Evolutionary conservation across 37 sponge, comb jelly and placozoan species (phyloP).

Genomic region (Halichondria panicea): DNA sequence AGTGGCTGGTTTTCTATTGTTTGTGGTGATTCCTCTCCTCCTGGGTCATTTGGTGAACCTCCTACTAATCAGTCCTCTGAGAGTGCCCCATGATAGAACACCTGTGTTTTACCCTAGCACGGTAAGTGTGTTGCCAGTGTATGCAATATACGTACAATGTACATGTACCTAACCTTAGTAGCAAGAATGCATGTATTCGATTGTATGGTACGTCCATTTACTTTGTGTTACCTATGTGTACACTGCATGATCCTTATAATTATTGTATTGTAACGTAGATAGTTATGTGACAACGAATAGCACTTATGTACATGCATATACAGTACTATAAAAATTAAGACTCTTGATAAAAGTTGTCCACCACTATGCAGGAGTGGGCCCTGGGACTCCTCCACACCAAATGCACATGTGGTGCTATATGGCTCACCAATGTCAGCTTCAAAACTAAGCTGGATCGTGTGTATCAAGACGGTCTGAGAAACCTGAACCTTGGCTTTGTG

Average conservation of each 20-base stretch:
- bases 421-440: constrained; percentile 79
- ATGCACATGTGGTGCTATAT: constrained; percentile 91
- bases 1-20: constrained; percentile 74
- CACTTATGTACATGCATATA: too few relatives aligned
- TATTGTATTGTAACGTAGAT: too few relatives aligned
- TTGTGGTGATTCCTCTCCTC: constrained; percentile 85
- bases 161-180: too few relatives aligned
- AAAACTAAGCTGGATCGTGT: constrained; percentile 84
- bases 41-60: constrained; percentile 88
- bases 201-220: too few relatives aligned
- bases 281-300: too few relatives aligned
- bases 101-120: constrained; percentile 89
- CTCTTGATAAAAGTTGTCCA: too few relatives aligned
- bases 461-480: constrained; percentile 82
- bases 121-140: constrained; percentile 30
- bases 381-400: constrained; percentile 90
- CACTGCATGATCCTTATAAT: too few relatives aligned
- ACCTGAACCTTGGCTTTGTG: constrained; percentile 79
- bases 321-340: too few relatives aligned
- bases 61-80: constrained; percentile 79
- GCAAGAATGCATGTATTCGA: too few relatives aligned
- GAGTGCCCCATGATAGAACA: constrained; percentile 86
- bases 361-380: constrained; percentile 99
- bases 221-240: too few relatives aligned
- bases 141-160: not conserved